Base-by-base conservation (phyloP, 2,113 vertebrate species). In the Ailurus styani region DNA sequence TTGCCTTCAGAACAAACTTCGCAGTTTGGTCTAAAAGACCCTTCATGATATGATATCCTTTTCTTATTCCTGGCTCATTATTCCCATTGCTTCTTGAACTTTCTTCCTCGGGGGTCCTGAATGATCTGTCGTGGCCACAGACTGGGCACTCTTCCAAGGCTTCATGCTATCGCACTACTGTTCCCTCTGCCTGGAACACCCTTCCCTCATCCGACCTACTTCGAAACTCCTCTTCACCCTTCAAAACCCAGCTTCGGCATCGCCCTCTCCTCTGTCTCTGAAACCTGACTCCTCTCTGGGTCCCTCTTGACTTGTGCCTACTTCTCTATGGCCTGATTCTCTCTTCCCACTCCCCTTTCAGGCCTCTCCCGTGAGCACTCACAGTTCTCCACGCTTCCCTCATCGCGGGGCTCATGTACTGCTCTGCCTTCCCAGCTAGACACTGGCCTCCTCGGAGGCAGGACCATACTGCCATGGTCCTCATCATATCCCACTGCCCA, bases 351-450 rank as follows among this genome's bases (percentile, higher is more conserved):
- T 8, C 9, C 50, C 20, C 3, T 31, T 18, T 23, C 1, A 0
- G 1, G 11, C 27, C 27, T 73, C 72, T 70, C 4, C 14, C 34
- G 29, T 1, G 34, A 54, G 34, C 20, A n/a, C 37, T 40, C 54
- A 9, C 5, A 20, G 1, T 31, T 66, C 73, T 47, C 55, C 57
- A 31, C 2, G n/a, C 29, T 14, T 27, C 34, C 45, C 47, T 34
- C 42, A 0, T 29, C 47, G 2, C 0, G n/a, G 18, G 47, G 47
- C 62, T 87, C 86, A 3, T 40, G 10, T 7, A n/a, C 25, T 4
- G 15, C 34, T 62, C 23, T 29, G 11, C 45, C 88, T 85, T 66
- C 62, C 68, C n/a, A 9, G n/a, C 37, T 14, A 66, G 42, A 25
- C 29, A 1, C 21, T 13, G 40, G 12, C 42, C 25, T 40, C 40